phyloP scores from a whole-genome alignment of 2,888 invertebrate genomes.

The Rhimphoctona megacephalus region DNA sequence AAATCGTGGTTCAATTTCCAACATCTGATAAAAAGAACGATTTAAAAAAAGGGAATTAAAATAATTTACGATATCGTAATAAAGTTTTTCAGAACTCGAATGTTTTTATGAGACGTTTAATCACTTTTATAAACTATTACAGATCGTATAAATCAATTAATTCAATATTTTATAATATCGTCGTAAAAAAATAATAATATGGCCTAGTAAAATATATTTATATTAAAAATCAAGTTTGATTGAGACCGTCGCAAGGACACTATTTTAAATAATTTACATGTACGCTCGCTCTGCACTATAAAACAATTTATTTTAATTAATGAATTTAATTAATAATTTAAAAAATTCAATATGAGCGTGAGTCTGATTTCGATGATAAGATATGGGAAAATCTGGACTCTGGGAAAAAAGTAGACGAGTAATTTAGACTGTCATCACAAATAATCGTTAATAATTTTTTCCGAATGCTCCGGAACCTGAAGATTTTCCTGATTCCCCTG shows the following conservation, averaged over 20 bases:
- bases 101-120: not conserved
- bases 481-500: not conserved
- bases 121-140: not conserved
- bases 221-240: slow-evolving; percentile 1
- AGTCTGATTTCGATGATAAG: too few relatives aligned
- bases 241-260: not conserved
- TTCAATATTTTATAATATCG: slow-evolving; percentile 11
- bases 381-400: not conserved
- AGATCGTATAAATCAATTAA: slow-evolving; percentile 30
- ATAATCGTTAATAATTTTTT: not conserved
- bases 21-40: not conserved
- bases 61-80: not conserved
- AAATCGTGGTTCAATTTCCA: not conserved
- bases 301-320: not conserved
- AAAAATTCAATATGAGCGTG: not conserved
- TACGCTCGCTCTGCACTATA: not conserved
- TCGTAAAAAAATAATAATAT: slow-evolving; percentile 31
- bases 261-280: not conserved
- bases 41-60: not conserved
- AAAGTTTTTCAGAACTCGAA: not conserved
- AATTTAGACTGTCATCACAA: not conserved
- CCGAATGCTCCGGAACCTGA: slow-evolving; percentile 2
- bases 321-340: not conserved
- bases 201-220: slow-evolving; percentile 26
- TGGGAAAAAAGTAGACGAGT: not conserved